Evolutionary conservation across 2,888 invertebrate genomes (phyloP).

Genomic region (Cephus pulcher): DNA sequence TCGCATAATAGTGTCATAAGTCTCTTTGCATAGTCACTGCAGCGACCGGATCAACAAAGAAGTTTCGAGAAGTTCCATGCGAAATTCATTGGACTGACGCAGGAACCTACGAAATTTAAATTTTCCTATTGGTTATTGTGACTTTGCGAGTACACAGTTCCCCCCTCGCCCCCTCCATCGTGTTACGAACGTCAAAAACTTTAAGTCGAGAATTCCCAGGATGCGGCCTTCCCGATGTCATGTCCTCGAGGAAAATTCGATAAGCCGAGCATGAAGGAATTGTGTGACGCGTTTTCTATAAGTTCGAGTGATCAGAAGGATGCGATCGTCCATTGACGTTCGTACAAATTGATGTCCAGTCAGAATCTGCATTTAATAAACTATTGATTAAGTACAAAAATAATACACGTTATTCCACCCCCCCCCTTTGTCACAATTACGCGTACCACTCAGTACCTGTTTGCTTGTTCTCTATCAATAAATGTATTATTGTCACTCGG

Average conservation of each 20-base stretch:
- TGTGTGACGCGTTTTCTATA: not conserved
- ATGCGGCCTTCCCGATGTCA: not conserved
- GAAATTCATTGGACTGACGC: not conserved
- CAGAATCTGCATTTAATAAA: not conserved
- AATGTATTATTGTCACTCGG: not conserved
- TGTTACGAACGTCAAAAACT: not conserved
- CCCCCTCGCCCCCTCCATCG: rapidly evolving
- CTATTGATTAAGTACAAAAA: not conserved
- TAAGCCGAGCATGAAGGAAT: not conserved
- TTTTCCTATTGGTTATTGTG: not conserved
- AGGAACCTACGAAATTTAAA: not conserved
- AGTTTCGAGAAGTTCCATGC: not conserved
- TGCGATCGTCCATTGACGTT: not conserved
- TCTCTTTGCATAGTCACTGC: not conserved
- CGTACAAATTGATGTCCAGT: not conserved
- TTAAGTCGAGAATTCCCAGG: not conserved
- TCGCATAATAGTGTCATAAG: not conserved
- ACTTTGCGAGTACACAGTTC: not conserved
- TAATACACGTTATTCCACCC: not conserved
- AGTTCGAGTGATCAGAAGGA: not conserved
- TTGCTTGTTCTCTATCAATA: not conserved
- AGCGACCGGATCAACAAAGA: not conserved
- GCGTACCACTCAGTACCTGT: not conserved
- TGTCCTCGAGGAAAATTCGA: not conserved
- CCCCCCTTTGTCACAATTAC: not conserved